Evolutionary conservation across 2,797 vertebrate genomes (phyloP).

Genomic region (Fundulus diaphanus): DNA sequence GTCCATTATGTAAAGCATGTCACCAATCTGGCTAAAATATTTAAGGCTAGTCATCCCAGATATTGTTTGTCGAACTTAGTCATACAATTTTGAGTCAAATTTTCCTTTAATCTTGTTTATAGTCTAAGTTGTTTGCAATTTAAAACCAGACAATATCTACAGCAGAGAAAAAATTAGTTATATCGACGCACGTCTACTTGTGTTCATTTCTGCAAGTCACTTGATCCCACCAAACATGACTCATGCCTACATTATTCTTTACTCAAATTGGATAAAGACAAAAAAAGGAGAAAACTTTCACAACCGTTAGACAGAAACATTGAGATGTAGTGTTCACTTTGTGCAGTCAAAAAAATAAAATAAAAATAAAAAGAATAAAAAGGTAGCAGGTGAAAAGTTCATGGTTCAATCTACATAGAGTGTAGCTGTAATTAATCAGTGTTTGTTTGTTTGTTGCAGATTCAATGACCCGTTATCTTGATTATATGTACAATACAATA

Average conservation of each 20-base stretch:
- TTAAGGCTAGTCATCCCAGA: not conserved
- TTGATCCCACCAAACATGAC: not conserved
- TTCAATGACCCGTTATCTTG: conserved; percentile 38
- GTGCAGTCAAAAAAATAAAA: not conserved
- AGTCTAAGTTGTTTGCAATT: not conserved
- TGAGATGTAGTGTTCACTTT: not conserved
- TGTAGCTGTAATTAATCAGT: conserved; percentile 16
- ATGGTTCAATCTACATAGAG: conserved; percentile 30
- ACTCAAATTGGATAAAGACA: not conserved
- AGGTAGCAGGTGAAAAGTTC: conserved; percentile 23
- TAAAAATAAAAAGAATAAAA: too few species aligned
- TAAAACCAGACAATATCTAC: not conserved
- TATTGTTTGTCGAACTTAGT: not conserved
- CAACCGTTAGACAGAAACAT: not conserved
- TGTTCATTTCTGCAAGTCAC: conserved; percentile 2
- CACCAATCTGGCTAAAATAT: not conserved
- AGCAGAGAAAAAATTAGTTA: not conserved
- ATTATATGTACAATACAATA: conserved; percentile 22
- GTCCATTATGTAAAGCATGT: not conserved
- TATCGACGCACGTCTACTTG: not conserved
- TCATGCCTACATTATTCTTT: conserved; percentile 13
- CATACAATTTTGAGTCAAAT: not conserved
- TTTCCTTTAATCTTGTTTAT: not conserved
- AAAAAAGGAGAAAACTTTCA: not conserved
- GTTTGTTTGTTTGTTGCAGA: conserved; percentile 14